phyloP scores from a whole-genome alignment of 2,797 vertebrate genomes.

The Xyrichtys novacula region DNA sequence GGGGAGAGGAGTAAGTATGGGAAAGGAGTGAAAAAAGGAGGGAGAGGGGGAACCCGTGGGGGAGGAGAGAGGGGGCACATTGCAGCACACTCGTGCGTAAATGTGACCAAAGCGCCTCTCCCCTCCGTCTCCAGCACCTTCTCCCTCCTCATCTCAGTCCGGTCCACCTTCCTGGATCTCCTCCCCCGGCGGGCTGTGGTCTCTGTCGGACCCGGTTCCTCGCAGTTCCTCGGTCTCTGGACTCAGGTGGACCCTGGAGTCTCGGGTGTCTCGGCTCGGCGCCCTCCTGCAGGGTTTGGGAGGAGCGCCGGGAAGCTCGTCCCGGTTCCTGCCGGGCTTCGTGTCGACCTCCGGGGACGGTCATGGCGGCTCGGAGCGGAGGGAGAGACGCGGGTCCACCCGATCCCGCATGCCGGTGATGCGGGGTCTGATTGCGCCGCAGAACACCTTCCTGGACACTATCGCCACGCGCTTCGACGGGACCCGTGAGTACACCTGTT shows the following conservation, averaged over 20 bases:
- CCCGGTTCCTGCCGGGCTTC: slow-evolving; percentile 78
- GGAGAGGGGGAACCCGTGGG: slow-evolving; percentile 32
- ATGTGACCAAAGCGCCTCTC: slow-evolving; percentile 52
- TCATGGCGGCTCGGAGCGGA: slow-evolving; percentile 69
- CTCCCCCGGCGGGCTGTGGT: no score
- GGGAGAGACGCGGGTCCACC: slow-evolving; percentile 78
- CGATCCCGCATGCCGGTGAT: slow-evolving; percentile 87
- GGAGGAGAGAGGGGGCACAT: slow-evolving; percentile 32
- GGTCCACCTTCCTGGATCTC: slow-evolving; percentile 41
- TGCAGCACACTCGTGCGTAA: slow-evolving; percentile 72
- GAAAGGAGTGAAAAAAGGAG: slow-evolving; percentile 13
- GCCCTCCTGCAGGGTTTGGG: slow-evolving; percentile 80
- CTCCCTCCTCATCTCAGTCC: slow-evolving; percentile 37
- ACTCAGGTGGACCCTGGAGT: slow-evolving; percentile 72
- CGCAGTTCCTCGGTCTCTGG: slow-evolving; percentile 9
- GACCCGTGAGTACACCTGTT: slow-evolving; percentile 84
- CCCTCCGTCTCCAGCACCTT: slow-evolving; percentile 40
- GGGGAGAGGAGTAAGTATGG: slow-evolving; percentile 1
- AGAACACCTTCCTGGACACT: slow-evolving; percentile 91
- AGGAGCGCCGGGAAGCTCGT: slow-evolving; percentile 72
- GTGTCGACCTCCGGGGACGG: slow-evolving; percentile 65
- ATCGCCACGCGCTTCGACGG: slow-evolving; percentile 91
- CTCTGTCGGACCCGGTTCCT: slow-evolving; percentile 13
- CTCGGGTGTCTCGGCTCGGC: slow-evolving; percentile 75
- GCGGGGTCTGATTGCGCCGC: slow-evolving; percentile 90